A percentile compares a stretch with the other conserved stretches of the same genome.
Evolutionary conservation across 2,797 vertebrate species (phyloP).

Genomic region (Melanotaenia nigrans): DNA sequence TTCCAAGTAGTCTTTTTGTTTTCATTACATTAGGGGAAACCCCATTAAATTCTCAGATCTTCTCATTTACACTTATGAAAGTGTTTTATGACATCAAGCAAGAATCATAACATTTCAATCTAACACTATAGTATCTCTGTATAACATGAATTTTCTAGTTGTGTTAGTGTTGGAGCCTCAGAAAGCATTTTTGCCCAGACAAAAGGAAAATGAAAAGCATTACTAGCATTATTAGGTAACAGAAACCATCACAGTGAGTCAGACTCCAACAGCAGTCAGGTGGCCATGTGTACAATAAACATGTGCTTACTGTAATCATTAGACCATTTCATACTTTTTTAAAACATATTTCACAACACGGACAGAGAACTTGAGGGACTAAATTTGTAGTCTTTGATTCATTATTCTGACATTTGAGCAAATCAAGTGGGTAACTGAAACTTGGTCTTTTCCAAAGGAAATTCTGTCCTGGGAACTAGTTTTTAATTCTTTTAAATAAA

Average conservation of each 20-base stretch:
- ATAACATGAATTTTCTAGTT: background rate
- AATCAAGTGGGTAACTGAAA: background rate
- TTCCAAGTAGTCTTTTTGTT: conserved; percentile 13
- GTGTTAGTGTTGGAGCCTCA: background rate
- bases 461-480: background rate
- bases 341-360: background rate
- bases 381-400: background rate
- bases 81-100: background rate
- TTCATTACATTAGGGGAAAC: conserved; percentile 12
- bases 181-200: background rate
- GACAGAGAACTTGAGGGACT: background rate
- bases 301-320: background rate
- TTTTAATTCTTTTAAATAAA: background rate
- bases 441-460: background rate
- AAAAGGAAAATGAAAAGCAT: background rate
- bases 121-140: background rate
- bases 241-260: background rate
- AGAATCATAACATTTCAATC: background rate
- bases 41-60: background rate
- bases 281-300: background rate
- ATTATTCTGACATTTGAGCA: background rate
- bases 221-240: background rate
- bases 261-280: background rate
- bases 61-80: background rate
- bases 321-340: background rate